Evolutionary conservation across 64 coral and sea anemone species (phyloP).

Genomic region (Porites lutea): DNA sequence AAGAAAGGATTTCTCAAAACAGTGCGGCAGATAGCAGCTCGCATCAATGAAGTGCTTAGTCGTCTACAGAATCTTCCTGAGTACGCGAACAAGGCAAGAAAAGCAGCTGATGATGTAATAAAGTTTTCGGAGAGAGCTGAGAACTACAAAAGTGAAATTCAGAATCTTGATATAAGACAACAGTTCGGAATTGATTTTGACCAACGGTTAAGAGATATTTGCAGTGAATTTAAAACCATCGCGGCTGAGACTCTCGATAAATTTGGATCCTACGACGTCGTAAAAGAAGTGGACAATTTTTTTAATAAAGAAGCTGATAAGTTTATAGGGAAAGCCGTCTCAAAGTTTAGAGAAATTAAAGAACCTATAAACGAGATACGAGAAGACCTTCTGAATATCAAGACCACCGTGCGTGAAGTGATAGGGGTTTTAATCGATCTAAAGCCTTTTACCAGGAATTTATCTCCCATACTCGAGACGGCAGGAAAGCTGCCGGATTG

Average conservation of each 20-base stretch:
- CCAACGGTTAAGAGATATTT: constrained; percentile 63
- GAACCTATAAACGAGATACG: constrained; percentile 71
- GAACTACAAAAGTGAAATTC: constrained; percentile 75
- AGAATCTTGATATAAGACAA: constrained; percentile 73
- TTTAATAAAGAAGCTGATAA: constrained; percentile 76
- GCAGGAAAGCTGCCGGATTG: constrained; percentile 77
- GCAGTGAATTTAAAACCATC: constrained; percentile 78
- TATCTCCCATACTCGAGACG: constrained; percentile 79
- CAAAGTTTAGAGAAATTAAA: constrained; percentile 74
- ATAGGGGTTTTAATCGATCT: constrained; percentile 68
- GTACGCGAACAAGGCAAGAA: constrained; percentile 83
- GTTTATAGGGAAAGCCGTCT: constrained; percentile 66
- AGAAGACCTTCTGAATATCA: constrained; percentile 70
- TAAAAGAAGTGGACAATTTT: constrained; percentile 73
- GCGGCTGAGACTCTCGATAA: constrained; percentile 66
- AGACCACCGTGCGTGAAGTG: constrained; percentile 57
- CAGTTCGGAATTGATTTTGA: constrained; percentile 88
- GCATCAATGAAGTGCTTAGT: constrained; percentile 73
- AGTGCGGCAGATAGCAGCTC: constrained; percentile 68
- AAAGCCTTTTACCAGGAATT: constrained; percentile 83
- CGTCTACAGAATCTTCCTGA: constrained; percentile 77
- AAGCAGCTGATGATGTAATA: constrained; percentile 83
- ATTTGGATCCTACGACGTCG: constrained; percentile 70
- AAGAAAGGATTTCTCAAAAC: constrained; percentile 75
- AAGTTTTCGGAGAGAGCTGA: constrained; percentile 80